Base-by-base conservation (phyloP, 2,797 vertebrate species). In the Pseudochaenichthys georgianus region DNA sequence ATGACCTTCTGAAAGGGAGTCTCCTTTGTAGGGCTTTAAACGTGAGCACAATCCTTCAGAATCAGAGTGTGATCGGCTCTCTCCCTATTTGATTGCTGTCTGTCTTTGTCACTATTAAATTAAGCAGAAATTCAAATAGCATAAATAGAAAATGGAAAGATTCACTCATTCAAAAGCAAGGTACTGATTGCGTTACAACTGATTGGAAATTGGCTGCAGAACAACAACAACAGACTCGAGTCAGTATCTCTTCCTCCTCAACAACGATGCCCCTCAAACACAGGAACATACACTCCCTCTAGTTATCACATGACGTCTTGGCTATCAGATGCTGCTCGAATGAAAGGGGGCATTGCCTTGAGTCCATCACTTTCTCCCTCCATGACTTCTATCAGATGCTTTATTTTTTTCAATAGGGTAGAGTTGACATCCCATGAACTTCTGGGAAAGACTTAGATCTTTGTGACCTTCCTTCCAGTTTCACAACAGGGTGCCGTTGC, bases 241-340 rank as follows among this genome's bases (percentile, higher is more conserved):
- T 55, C 69, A 1, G 10, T 21, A 48, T 75, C 51, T 12, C 9
- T 45, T 17, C 58, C 50, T 48, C 60, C 23, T 31, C 38, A 68
- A 61, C 8, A 62, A 43, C 23, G 23, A 8, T 54, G 31, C n/a
- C 45, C n/a, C 42, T 73, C 46, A 12, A 21, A 52, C 51, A 41
- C 38, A 21, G n/a, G 23, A 45, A 59, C 57, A 66, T 17, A 81
- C 2, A 38, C 1, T 68, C 45, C 57, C 54, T 70, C 68, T 70
- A 75, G 28, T 53, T 64, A 84, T 83, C 82, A 86, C 76, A 83
- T 83, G 74, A 83, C 28, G 51, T 19, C 59, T 60, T 61, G 48
- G 21, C 50, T 52, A 66, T 74, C 52, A 69, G 50, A 73, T 52
- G 8, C 34, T 38, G 38, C 31, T 47, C 42, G n/a, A 57, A 72